phyloP scores from a whole-genome alignment of 92 coral and sea anemone species.

The Bergia puertoricense region DNA sequence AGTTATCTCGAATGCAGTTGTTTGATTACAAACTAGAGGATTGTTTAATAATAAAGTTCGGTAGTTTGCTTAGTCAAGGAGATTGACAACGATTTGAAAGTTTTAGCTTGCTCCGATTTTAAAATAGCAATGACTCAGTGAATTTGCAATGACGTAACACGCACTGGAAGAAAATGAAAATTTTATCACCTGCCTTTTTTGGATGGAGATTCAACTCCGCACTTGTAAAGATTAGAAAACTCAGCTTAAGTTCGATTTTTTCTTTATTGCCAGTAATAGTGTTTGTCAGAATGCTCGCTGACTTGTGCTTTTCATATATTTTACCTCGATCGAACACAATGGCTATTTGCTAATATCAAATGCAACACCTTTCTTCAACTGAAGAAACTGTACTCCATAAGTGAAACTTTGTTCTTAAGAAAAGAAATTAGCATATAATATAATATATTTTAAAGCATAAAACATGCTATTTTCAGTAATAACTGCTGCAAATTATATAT shows the following conservation, averaged over 20 bases:
- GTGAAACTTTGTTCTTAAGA: not conserved
- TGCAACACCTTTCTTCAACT: not conserved
- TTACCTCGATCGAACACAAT: not conserved
- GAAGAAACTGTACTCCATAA: not conserved
- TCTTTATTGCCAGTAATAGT: not conserved
- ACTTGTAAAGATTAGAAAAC: not conserved
- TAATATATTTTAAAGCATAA: not conserved
- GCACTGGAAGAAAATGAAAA: not conserved
- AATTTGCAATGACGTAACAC: not conserved
- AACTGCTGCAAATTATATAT: not conserved
- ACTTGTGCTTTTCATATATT: not conserved
- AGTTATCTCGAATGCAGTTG: not conserved
- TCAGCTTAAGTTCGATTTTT: not conserved
- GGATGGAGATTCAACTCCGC: not conserved
- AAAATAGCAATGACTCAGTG: not conserved
- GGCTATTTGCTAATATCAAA: not conserved
- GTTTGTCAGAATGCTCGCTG: not conserved
- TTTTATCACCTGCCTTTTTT: conserved; percentile 17
- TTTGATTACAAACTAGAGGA: not conserved
- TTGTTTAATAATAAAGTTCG: not conserved
- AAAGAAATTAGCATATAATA: not conserved
- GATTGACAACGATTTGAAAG: conserved; percentile 7
- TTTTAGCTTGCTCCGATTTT: not conserved
- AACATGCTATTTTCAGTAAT: not conserved
- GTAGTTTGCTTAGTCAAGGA: conserved; percentile 9